These are phyloP conservation scores for Muscicapa comitata DNA, from an alignment of 2,797 vertebrate species.

Conservation along the genomic window DNA sequence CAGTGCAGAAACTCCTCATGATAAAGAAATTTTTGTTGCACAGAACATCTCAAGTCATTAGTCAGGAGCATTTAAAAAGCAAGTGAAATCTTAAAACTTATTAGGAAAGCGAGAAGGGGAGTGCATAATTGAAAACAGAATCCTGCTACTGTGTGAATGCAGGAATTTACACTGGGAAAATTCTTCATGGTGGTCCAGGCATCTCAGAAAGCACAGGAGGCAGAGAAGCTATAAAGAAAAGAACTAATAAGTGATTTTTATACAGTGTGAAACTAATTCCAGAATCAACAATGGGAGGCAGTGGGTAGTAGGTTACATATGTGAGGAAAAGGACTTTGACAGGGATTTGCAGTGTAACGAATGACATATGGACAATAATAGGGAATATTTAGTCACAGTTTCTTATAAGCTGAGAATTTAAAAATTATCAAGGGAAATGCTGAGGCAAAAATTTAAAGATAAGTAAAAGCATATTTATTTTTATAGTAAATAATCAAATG, in stretches of 20 bases:
- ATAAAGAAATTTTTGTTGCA: not conserved
- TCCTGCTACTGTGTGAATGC: fast-evolving
- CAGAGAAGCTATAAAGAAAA: not conserved
- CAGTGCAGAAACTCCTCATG: not conserved
- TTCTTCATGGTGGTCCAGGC: not conserved
- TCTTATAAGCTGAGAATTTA: not conserved
- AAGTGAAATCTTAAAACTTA: not conserved
- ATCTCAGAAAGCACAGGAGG: not conserved
- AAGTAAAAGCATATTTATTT: not conserved
- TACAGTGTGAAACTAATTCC: not conserved
- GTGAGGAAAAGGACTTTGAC: not conserved
- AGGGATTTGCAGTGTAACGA: not conserved
- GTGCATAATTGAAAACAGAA: not conserved
- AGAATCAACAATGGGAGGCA: not conserved
- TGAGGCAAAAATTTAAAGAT: not conserved
- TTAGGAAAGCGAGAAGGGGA: not conserved
- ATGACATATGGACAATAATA: not conserved
- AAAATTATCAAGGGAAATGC: not conserved
- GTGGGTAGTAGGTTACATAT: not conserved
- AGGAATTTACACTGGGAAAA: not conserved
- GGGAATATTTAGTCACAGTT: not conserved
- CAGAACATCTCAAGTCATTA: not conserved
- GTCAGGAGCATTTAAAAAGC: not conserved
- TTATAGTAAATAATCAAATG: not conserved
- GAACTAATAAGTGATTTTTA: not conserved